These are phyloP conservation scores for Salmo trutta DNA, from an alignment of 2,797 vertebrate species.

Conservation along the genomic window DNA sequence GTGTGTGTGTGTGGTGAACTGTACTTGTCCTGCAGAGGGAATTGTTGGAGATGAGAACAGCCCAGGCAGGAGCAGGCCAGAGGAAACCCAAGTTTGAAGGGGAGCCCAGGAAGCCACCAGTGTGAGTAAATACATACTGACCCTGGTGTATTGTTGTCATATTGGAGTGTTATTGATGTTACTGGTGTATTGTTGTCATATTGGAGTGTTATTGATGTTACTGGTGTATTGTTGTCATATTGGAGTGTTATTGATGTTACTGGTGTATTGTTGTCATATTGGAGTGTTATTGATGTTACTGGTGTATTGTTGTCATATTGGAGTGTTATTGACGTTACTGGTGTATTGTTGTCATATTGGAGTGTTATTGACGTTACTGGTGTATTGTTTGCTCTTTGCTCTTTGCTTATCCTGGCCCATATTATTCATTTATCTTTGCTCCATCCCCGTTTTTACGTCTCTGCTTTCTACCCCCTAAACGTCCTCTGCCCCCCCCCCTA, in stretches of 20 bases:
- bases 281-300: not conserved
- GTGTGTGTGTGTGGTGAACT: not conserved
- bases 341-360: not conserved
- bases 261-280: not conserved
- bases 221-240: too few relatives aligned
- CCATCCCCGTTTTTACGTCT: too few relatives aligned
- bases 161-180: not conserved
- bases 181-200: too few relatives aligned
- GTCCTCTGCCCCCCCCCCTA: too few relatives aligned
- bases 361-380: not conserved
- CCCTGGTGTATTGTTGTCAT: not conserved
- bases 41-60: conserved; percentile 74
- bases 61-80: conserved; percentile 50
- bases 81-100: conserved; percentile 82
- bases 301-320: not conserved
- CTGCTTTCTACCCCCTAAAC: too few relatives aligned
- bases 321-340: not conserved
- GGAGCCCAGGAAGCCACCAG: conserved; percentile 82
- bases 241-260: not conserved
- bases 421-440: too few relatives aligned
- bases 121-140: conserved; percentile 64
- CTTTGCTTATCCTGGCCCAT: too few relatives aligned
- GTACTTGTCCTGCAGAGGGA: conserved; percentile 69
- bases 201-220: not conserved
- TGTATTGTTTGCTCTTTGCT: too few relatives aligned